These are phyloP conservation scores for Pedionomus torquatus DNA, from an alignment of 2,113 vertebrate species.

Conservation along the genomic window DNA sequence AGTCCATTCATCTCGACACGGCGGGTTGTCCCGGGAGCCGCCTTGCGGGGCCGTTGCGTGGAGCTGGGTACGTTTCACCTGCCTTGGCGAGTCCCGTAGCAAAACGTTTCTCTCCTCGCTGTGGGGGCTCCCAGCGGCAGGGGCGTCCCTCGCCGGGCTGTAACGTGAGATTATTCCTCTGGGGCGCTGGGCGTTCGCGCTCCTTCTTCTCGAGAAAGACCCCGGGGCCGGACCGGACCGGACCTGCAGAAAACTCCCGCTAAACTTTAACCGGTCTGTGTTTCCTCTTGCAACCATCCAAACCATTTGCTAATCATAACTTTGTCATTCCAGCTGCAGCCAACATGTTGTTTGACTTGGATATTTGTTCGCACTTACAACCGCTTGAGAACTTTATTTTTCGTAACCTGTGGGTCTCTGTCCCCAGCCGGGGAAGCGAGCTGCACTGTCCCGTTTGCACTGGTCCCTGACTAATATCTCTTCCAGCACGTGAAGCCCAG, in stretches of 20 bases:
- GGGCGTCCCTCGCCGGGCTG: accelerated
- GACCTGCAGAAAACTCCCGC: neutral
- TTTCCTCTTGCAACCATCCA: slow-evolving; percentile 32
- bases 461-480: slow-evolving; percentile 49
- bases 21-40: accelerated
- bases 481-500: slow-evolving; percentile 48
- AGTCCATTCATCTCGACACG: accelerated
- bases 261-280: slow-evolving; percentile 35
- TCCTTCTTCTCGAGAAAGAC: neutral
- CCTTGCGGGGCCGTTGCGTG: accelerated
- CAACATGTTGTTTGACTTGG: slow-evolving; percentile 69
- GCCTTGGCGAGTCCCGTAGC: accelerated
- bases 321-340: slow-evolving; percentile 70
- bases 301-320: slow-evolving; percentile 61
- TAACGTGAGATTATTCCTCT: neutral
- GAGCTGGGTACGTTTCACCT: accelerated
- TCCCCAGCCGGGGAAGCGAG: slow-evolving; percentile 69
- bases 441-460: slow-evolving; percentile 63
- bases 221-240: neutral
- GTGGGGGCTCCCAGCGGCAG: accelerated
- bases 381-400: slow-evolving; percentile 68
- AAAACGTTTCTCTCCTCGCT: neutral
- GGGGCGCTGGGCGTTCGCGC: accelerated
- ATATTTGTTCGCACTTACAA: slow-evolving; percentile 72
- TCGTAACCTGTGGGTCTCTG: slow-evolving; percentile 71